A percentile compares a stretch with the other conserved stretches of the same genome.
phyloP scores from a whole-genome alignment of 37 sponge, comb jelly and placozoan genomes.

The Axinella damicornis region DNA sequence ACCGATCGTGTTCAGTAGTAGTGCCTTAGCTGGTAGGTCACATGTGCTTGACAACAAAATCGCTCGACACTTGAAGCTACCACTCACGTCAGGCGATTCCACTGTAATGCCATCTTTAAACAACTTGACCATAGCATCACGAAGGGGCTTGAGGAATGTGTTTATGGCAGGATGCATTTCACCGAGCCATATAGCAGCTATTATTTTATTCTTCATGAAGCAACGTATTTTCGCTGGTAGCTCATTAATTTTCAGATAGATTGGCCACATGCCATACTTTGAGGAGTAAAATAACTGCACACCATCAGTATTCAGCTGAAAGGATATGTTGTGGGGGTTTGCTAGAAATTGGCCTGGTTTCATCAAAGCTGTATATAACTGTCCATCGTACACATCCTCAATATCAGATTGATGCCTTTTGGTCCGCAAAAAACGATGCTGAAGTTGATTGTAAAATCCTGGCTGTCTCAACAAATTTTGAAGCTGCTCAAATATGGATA shows the following conservation, averaged over 20 bases:
- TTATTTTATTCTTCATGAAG: neutral
- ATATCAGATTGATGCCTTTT: neutral
- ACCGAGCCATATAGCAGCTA: conserved; percentile 35
- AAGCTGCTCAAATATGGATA: neutral
- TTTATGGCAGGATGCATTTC: neutral
- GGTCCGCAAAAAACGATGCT: neutral
- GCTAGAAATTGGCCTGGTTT: conserved; percentile 7
- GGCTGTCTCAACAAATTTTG: conserved; percentile 3
- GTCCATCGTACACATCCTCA: conserved; percentile 32
- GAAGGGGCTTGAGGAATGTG: conserved; percentile 17
- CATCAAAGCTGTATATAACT: neutral
- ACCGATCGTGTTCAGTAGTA: conserved; percentile 3
- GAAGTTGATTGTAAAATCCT: neutral
- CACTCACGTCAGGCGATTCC: neutral
- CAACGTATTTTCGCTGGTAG: conserved; percentile 5
- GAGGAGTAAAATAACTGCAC: conserved; percentile 18
- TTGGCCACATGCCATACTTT: conserved; percentile 16
- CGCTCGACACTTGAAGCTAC: neutral
- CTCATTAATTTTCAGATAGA: conserved; percentile 31
- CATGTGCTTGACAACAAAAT: conserved; percentile 8
- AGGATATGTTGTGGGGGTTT: conserved; percentile 12
- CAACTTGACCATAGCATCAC: neutral
- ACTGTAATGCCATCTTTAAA: neutral
- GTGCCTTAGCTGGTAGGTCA: conserved; percentile 25
- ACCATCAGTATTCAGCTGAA: conserved; percentile 30